Conservation (phyloP, 35 echinoderm and acorn worm species). For the Apostichopus japonicus region DNA sequence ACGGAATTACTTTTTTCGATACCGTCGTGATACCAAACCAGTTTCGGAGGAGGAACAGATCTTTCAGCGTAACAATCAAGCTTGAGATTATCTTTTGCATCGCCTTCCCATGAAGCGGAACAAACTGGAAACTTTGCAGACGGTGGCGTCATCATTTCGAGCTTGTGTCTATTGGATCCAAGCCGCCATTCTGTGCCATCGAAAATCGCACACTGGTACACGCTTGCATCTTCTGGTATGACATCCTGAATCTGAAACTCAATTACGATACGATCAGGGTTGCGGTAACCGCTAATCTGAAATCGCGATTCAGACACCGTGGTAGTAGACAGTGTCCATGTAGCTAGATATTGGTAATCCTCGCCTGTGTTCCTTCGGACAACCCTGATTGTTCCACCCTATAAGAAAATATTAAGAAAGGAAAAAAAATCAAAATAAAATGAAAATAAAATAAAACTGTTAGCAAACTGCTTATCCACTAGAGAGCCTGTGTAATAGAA, state of each 20-base stretch:
- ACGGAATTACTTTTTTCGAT: constrained; percentile 1
- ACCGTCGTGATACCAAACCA: constrained; percentile 38
- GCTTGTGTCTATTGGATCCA: constrained; percentile 21
- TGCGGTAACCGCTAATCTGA: background rate
- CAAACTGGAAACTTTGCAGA: constrained; percentile 26
- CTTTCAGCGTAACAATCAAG: constrained; percentile 48
- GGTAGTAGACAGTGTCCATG: constrained; percentile 9
- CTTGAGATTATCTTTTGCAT: background rate
- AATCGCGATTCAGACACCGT: constrained; percentile 30
- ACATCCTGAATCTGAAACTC: constrained; percentile 2
- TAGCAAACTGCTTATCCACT: too few species aligned
- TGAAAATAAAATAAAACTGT: too few species aligned
- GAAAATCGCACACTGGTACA: constrained; percentile 29
- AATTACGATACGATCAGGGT: constrained; percentile 27
- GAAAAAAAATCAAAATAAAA: background rate
- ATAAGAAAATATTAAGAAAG: background rate
- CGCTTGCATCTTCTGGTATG: constrained; percentile 24
- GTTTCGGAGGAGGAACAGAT: constrained; percentile 40
- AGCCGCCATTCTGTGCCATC: background rate
- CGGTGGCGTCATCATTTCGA: constrained; percentile 41
- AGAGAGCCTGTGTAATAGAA: too few species aligned
- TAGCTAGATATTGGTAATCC: constrained; percentile 19
- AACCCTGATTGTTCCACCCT: constrained; percentile 25
- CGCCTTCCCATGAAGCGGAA: constrained; percentile 20
- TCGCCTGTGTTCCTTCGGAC: background rate